Conservation (phyloP, 1,140 invertebrate genomes). For the Planococcus citri region DNA sequence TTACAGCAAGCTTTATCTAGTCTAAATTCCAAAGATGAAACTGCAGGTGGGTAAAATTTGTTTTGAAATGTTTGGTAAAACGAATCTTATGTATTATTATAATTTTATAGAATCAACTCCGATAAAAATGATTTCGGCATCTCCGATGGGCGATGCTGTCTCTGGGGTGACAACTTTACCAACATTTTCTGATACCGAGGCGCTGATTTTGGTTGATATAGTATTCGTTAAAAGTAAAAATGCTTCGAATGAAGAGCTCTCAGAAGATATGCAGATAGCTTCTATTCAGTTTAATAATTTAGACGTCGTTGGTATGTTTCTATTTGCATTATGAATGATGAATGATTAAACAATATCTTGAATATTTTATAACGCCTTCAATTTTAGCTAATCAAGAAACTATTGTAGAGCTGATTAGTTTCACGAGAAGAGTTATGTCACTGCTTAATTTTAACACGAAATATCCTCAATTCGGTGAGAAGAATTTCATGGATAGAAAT, state of each 20-base stretch:
- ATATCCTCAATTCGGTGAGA: constrained; percentile 8
- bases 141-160: not conserved
- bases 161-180: not conserved
- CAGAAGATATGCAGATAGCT: constrained; percentile 57
- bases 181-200: constrained; percentile 43
- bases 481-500: no score
- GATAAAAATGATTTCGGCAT: not conserved
- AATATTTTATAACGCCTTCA: constrained; percentile 2
- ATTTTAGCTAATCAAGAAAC: constrained; percentile 82
- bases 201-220: constrained; percentile 72
- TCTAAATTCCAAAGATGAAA: constrained; percentile 30
- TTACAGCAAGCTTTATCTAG: constrained; percentile 44
- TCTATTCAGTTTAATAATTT: constrained; percentile 88
- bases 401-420: constrained; percentile 80
- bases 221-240: constrained; percentile 49
- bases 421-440: constrained; percentile 60
- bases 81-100: not conserved
- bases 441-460: constrained; percentile 16
- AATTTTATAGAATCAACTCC: not conserved
- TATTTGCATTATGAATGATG: constrained; percentile 22
- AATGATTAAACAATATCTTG: not conserved
- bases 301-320: constrained; percentile 68
- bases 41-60: not conserved
- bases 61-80: not conserved
- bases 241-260: constrained; percentile 30